phyloP scores from a whole-genome alignment of 2,797 vertebrate genomes.

The Oreochromis grahami region DNA sequence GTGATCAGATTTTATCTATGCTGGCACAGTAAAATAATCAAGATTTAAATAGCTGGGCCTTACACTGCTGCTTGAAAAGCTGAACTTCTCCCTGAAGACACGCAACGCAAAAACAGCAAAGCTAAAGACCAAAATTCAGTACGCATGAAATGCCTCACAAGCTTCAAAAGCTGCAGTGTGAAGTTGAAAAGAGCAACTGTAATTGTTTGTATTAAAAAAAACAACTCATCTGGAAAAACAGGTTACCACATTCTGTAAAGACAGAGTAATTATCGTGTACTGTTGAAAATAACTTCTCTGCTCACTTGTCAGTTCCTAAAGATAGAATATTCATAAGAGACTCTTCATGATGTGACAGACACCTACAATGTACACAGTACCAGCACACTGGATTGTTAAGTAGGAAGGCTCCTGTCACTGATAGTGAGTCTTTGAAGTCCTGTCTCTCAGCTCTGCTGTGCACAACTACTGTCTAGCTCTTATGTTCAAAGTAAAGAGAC shows the following conservation, averaged over 20 bases:
- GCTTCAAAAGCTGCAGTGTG: neutral
- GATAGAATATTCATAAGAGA: neutral
- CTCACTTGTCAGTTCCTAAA: neutral
- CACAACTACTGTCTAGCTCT: neutral
- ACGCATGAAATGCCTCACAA: neutral
- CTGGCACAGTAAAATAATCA: neutral
- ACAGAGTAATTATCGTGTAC: neutral
- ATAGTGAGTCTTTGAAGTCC: conserved; percentile 18
- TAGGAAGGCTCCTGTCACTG: neutral
- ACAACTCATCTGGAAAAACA: neutral
- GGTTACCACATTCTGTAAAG: neutral
- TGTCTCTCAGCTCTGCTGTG: neutral
- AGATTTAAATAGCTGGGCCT: neutral
- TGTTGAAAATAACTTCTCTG: neutral
- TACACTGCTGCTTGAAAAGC: neutral
- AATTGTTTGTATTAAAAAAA: neutral
- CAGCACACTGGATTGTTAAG: neutral
- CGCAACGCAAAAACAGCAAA: neutral
- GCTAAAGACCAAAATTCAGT: neutral
- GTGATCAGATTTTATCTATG: neutral
- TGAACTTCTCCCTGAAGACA: neutral
- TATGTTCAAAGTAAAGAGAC: conserved; percentile 1
- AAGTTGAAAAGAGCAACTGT: neutral
- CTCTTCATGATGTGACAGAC: neutral
- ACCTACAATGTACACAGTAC: neutral